Evolutionary conservation across 2,888 invertebrate genomes (phyloP).

Genomic region (Sceliomorpha sp.): DNA sequence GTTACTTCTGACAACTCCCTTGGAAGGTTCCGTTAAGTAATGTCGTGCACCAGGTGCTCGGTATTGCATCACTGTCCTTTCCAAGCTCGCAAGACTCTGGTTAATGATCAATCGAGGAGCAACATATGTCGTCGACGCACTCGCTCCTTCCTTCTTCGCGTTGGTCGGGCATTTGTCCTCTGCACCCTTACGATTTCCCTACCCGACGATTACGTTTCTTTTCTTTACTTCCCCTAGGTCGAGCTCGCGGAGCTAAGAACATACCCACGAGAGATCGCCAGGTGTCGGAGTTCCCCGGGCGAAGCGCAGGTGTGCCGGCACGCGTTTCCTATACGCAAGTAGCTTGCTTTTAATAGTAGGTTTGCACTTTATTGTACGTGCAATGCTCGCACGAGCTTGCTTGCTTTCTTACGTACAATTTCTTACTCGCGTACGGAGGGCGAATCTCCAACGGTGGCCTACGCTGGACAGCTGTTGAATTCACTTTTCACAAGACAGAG

Average conservation of each 20-base stretch:
- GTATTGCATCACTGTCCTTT: too few relatives aligned
- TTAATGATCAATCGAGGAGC: constrained; percentile 17
- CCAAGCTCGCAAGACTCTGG: constrained; percentile 11
- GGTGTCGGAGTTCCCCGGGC: not conserved
- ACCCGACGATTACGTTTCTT: not conserved
- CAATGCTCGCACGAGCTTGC: not conserved
- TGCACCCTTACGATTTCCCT: not conserved
- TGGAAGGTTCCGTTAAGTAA: too few relatives aligned
- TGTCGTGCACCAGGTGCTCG: too few relatives aligned
- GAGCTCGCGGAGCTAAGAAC: too few relatives aligned
- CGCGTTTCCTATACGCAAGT: constrained; percentile 3
- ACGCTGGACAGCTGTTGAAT: not conserved
- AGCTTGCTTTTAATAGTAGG: constrained; percentile 1
- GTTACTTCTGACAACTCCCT: too few relatives aligned
- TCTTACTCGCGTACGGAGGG: not conserved
- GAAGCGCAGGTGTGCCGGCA: constrained; percentile 1
- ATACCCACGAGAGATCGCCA: not conserved
- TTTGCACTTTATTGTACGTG: constrained; percentile 1
- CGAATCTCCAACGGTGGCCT: not conserved
- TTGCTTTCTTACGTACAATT: not conserved
- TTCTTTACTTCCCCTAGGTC: not conserved
- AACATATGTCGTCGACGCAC: constrained; percentile 5
- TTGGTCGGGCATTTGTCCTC: not conserved
- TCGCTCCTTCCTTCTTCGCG: not conserved
- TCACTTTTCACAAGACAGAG: too few relatives aligned